Evolutionary conservation across 2,797 vertebrate genomes (phyloP).

Genomic region (Uromys caudimaculatus): DNA sequence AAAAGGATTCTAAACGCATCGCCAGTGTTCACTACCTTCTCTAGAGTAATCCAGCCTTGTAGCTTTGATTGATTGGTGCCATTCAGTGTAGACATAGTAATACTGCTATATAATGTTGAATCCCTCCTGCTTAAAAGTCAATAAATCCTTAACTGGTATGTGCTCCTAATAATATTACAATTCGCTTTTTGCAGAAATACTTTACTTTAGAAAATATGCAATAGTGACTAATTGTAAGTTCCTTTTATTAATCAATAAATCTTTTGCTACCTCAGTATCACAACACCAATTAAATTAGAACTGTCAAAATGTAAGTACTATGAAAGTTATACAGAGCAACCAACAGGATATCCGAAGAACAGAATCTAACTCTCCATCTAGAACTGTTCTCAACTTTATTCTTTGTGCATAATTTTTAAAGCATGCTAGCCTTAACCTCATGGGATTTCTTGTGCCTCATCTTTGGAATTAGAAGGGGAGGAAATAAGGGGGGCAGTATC

Average conservation of each 20-base stretch:
- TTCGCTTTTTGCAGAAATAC: background rate
- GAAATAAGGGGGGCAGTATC: too few species aligned
- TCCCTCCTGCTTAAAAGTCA: slow-evolving; percentile 49
- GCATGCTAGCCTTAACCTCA: background rate
- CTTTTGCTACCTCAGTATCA: background rate
- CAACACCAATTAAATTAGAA: background rate
- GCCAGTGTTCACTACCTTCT: slow-evolving; percentile 84
- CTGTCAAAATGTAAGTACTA: background rate
- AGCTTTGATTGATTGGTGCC: slow-evolving; percentile 80
- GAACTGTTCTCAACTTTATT: background rate
- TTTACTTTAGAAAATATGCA: background rate
- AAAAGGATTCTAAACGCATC: slow-evolving; percentile 83
- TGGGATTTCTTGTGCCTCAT: background rate
- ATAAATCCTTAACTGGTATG: background rate
- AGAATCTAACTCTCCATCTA: background rate
- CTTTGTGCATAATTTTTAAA: background rate
- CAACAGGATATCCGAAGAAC: background rate
- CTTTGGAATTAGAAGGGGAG: background rate
- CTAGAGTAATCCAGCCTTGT: slow-evolving; percentile 78
- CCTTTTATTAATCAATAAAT: background rate
- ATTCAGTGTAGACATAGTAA: slow-evolving; percentile 53
- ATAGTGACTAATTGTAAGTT: background rate
- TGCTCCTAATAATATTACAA: background rate
- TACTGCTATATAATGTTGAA: background rate
- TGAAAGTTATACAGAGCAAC: background rate